Base-by-base conservation (phyloP, 2,113 vertebrate species). In the Scopus umbretta region DNA sequence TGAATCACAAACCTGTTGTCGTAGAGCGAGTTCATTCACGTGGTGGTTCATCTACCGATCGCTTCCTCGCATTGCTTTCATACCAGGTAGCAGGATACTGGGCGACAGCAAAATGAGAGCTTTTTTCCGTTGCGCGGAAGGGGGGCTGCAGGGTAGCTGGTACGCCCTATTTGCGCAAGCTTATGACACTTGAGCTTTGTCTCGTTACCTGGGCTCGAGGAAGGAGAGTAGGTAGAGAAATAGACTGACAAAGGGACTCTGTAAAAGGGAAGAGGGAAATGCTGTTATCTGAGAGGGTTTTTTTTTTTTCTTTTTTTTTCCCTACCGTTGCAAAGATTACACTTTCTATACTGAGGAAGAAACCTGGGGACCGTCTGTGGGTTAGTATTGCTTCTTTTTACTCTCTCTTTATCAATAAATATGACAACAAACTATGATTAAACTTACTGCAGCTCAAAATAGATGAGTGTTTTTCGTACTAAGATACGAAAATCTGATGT, bases 231-330 rank as follows among this genome's bases (percentile, higher is more conserved):
- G 34, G 42, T 10, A n/a, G 11, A 68, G 26, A 90, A 93, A 29
- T 34, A 93, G 43, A 38, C 20, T 62, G 25, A 58, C 21, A 74
- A 36, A 83, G 32, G 20, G 23, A 5, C 13, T 74, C n/a, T 83
- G 29, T 29, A 42, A 78, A 70, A 95, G 52, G 15, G 63, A 93
- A 79, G 19, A 72, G 18, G n/a, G 16, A 90, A 87, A 53, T 79
- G 13, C 13, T 72, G 5, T 65, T n/a, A 11, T 38, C 17, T 59
- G 36, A 50, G 42, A 59, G 7, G 10, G 2, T 5, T 74, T 12
- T 18, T 1, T 3, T 29, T 43, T n/a, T 22, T 12, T 18, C 1
- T 3, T 29, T 43, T n/a, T 22, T 32, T 52, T 30, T 11, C 5
- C 30, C 13, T 14, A 4, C 9, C 1, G 1, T 68, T 50, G 15